Percentiles rank a stretch among this genome's conserved stretches.
These are phyloP conservation scores for Anthoscopus minutus DNA, from an alignment of 2,113 vertebrate species.

Conservation along the genomic window DNA sequence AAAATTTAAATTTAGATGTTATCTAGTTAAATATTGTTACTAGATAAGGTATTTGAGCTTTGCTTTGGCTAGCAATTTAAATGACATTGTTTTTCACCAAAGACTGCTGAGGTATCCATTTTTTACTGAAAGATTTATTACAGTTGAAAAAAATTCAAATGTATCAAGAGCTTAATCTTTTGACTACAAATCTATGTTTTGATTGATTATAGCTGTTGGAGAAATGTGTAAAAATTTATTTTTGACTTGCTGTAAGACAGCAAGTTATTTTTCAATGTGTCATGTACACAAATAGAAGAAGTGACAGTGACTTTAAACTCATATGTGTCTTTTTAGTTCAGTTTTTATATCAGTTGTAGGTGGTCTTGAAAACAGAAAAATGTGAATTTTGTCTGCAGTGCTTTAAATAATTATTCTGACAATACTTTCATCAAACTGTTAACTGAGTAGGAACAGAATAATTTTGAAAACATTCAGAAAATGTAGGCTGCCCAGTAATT, in stretches of 20 bases:
- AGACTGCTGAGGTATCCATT: not conserved
- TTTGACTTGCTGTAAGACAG: not conserved
- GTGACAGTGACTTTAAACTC: constrained; percentile 10
- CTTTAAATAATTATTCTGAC: not conserved
- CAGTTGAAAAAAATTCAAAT: constrained; percentile 26
- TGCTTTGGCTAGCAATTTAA: not conserved
- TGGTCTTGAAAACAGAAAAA: not conserved
- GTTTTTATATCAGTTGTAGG: not conserved
- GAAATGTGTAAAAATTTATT: constrained; percentile 37
- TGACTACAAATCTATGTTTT: constrained; percentile 42
- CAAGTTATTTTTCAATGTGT: constrained; percentile 49
- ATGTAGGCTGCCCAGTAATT: not conserved
- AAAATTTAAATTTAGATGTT: not conserved
- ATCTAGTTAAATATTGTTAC: not conserved
- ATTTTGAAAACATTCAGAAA: not conserved
- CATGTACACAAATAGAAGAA: not conserved
- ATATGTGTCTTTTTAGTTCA: not conserved
- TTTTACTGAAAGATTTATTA: constrained; percentile 3
- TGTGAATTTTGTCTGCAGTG: not conserved
- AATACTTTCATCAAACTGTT: not conserved
- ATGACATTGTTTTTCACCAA: not conserved
- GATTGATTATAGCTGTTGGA: constrained; percentile 44
- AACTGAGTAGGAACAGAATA: not conserved
- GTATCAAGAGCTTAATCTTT: constrained; percentile 30
- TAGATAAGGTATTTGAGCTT: not conserved